These are phyloP conservation scores for Syngnathus acus DNA, from an alignment of 2,797 vertebrate genomes.

Conservation along the genomic window DNA sequence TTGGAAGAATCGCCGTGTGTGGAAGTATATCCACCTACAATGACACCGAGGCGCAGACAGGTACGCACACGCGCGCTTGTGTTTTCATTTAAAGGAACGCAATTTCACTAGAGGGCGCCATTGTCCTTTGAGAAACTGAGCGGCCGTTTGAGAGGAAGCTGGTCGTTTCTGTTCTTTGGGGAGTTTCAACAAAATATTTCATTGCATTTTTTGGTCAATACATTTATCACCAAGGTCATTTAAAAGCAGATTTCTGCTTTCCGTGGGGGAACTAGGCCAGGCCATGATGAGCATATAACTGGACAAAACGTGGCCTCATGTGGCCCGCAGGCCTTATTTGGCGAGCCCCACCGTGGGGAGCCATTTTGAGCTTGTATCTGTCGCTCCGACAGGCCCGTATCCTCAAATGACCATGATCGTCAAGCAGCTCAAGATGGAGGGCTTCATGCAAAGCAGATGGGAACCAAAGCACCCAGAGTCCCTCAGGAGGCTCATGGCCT, in stretches of 20 bases:
- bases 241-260: too few relatives aligned
- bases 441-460: slow-evolving; percentile 72
- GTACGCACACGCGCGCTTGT: slow-evolving; percentile 37
- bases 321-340: too few relatives aligned
- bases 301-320: too few relatives aligned
- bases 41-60: slow-evolving; percentile 63
- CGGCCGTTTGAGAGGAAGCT: too few relatives aligned
- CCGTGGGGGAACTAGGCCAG: too few relatives aligned
- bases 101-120: background rate
- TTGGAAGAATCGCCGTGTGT: slow-evolving; percentile 81
- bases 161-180: too few relatives aligned
- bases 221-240: too few relatives aligned
- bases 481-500: slow-evolving; percentile 69
- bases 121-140: too few relatives aligned
- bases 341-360: background rate
- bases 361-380: background rate
- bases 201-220: too few relatives aligned
- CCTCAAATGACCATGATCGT: slow-evolving; percentile 59
- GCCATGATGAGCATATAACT: too few relatives aligned
- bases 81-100: too few relatives aligned
- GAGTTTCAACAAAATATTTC: too few relatives aligned
- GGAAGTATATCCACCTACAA: slow-evolving; percentile 82
- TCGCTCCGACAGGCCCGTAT: slow-evolving; percentile 58
- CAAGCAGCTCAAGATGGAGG: slow-evolving; percentile 78
- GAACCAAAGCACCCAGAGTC: slow-evolving; percentile 60